phyloP scores from a whole-genome alignment of 1,140 invertebrate species.

The Holotrichia oblita region DNA sequence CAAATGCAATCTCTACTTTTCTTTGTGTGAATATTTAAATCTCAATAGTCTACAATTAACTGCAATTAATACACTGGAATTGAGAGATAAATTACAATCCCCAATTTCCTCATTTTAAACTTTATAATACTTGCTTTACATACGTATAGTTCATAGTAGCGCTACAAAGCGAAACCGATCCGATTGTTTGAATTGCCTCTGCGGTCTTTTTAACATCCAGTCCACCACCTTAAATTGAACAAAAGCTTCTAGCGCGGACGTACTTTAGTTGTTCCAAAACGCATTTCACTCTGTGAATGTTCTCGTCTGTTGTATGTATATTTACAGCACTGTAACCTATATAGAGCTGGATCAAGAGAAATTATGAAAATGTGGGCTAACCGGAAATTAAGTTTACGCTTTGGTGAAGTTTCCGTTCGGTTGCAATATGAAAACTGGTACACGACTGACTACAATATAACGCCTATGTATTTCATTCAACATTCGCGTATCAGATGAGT shows the following conservation, averaged over 20 bases:
- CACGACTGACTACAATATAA: background rate
- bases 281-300: background rate
- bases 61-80: too few relatives aligned
- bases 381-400: conserved; percentile 36
- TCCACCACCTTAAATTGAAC: conserved; percentile 1
- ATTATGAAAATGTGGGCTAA: conserved; percentile 32
- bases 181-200: background rate
- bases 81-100: too few relatives aligned
- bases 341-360: conserved; percentile 20
- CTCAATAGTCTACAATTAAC: too few relatives aligned
- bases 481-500: background rate
- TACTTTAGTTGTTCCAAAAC: background rate
- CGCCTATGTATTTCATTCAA: background rate
- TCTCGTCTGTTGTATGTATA: background rate
- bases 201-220: background rate
- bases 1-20: too few relatives aligned
- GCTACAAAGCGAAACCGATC: background rate
- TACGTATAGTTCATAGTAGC: too few relatives aligned
- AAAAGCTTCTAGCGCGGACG: background rate
- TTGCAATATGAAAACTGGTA: conserved; percentile 17
- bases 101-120: too few relatives aligned
- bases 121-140: too few relatives aligned
- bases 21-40: too few relatives aligned
- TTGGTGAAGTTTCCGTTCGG: conserved; percentile 28
- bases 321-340: background rate